These are phyloP conservation scores for Beaufortia kweichowensis DNA, from an alignment of 2,113 vertebrate genomes.

Conservation along the genomic window DNA sequence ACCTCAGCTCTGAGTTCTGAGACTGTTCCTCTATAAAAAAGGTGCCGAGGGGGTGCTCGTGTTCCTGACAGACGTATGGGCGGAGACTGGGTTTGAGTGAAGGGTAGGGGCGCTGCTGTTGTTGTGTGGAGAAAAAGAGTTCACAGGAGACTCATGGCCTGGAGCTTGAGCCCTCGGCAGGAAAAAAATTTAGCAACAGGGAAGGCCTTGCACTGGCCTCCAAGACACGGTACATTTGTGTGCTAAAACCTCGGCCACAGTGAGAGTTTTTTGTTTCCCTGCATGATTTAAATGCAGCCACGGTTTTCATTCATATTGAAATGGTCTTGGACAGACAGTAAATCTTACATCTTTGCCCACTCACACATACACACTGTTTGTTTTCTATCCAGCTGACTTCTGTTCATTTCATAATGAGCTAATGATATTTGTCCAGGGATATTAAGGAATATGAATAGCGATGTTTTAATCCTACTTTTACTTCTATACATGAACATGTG, in stretches of 20 bases:
- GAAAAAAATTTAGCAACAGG: constrained; percentile 18
- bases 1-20: constrained; percentile 5
- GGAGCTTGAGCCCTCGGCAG: constrained; percentile 34
- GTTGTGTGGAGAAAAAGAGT: constrained; percentile 44
- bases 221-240: constrained; percentile 14
- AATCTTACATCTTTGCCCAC: not conserved
- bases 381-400: not conserved
- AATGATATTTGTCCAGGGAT: too few species aligned
- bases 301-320: constrained; percentile 16
- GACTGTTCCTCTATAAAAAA: constrained; percentile 25
- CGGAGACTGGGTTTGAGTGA: constrained; percentile 29
- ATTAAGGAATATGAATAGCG: too few species aligned
- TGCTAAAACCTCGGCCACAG: constrained; percentile 19
- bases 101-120: constrained; percentile 33
- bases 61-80: constrained; percentile 12
- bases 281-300: not conserved
- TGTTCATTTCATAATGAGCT: too few species aligned
- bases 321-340: not conserved
- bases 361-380: constrained; percentile 5
- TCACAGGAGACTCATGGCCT: constrained; percentile 29
- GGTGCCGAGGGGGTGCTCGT: not conserved
- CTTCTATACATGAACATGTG: too few species aligned
- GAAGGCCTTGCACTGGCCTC: constrained; percentile 14
- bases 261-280: not conserved
- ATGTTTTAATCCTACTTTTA: too few species aligned